These are phyloP conservation scores for Leptinotarsa texana DNA, from an alignment of 1,140 invertebrate genomes.

Conservation along the genomic window DNA sequence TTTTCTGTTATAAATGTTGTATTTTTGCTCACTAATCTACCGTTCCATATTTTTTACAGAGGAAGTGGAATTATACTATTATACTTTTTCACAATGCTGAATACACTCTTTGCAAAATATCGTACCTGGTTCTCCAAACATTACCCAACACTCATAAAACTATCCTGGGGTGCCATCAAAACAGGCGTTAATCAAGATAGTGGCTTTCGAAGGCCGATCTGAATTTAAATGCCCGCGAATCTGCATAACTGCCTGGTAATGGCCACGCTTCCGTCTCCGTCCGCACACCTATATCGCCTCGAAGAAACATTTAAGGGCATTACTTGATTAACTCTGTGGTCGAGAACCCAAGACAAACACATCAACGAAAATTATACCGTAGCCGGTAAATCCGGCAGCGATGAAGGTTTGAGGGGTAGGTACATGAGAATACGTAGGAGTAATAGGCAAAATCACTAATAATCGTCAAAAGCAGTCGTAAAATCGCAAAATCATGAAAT, in stretches of 20 bases:
- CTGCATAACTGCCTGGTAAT: slow-evolving; percentile 2
- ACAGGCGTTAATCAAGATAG: background rate
- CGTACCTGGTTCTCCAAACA: background rate
- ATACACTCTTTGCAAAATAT: background rate
- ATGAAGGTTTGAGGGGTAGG: too few species aligned
- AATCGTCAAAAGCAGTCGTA: too few species aligned
- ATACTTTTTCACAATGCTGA: too few species aligned
- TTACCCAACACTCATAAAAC: background rate
- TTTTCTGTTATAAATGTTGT: too few species aligned
- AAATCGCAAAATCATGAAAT: too few species aligned
- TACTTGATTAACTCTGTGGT: slow-evolving; percentile 13
- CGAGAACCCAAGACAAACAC: slow-evolving; percentile 3
- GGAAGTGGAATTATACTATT: too few species aligned
- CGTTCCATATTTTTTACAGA: too few species aligned
- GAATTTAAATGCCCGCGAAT: background rate
- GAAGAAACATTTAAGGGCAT: background rate
- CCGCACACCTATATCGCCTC: background rate
- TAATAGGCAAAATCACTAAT: too few species aligned
- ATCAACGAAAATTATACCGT: slow-evolving; percentile 12
- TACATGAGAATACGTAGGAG: too few species aligned
- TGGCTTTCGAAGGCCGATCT: slow-evolving; percentile 5
- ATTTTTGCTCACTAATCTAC: too few species aligned
- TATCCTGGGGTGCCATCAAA: background rate
- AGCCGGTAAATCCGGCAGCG: background rate
- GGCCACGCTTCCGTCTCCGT: background rate